These are phyloP conservation scores for Disparrhopalites patrizii DNA, from an alignment of 2,888 invertebrate genomes.

Conservation along the genomic window DNA sequence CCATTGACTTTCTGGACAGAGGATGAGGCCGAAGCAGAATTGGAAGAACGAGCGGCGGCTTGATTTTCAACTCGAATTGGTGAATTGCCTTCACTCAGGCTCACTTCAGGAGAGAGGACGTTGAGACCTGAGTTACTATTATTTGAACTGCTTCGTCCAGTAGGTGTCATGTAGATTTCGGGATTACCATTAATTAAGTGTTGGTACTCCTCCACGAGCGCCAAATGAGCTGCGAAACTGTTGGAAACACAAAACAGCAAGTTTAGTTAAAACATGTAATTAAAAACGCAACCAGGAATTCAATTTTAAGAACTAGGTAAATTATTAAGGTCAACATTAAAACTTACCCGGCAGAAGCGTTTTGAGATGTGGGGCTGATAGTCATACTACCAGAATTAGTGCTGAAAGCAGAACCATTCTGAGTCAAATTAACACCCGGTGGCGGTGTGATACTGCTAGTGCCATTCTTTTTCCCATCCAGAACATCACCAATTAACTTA, in stretches of 20 bases:
- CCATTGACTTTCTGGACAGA: conserved; percentile 26
- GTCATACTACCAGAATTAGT: conserved; percentile 38
- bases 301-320: neutral
- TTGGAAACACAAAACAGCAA: too few species aligned
- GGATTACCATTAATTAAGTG: conserved; percentile 48
- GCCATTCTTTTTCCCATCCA: conserved; percentile 48
- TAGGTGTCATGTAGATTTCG: conserved; percentile 42
- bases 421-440: conserved; percentile 23
- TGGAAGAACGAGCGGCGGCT: conserved; percentile 36
- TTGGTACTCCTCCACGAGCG: conserved; percentile 48
- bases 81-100: conserved; percentile 48
- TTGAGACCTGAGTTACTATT: conserved; percentile 46
- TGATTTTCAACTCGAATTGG: conserved; percentile 47
- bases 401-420: conserved; percentile 33
- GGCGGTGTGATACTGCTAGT: conserved; percentile 34
- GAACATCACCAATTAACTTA: conserved; percentile 47
- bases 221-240: conserved; percentile 47
- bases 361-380: conserved; percentile 38
- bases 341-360: conserved; percentile 37
- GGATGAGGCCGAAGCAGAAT: conserved; percentile 31
- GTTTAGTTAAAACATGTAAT: too few species aligned
- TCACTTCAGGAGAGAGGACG: conserved; percentile 48
- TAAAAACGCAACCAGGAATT: neutral
- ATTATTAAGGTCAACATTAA: neutral
- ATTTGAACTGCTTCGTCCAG: conserved; percentile 43